A percentile compares a stretch with the other conserved stretches of the same genome.
Conservation (phyloP, 1,140 invertebrate species). For the Scaptomyza graminum region DNA sequence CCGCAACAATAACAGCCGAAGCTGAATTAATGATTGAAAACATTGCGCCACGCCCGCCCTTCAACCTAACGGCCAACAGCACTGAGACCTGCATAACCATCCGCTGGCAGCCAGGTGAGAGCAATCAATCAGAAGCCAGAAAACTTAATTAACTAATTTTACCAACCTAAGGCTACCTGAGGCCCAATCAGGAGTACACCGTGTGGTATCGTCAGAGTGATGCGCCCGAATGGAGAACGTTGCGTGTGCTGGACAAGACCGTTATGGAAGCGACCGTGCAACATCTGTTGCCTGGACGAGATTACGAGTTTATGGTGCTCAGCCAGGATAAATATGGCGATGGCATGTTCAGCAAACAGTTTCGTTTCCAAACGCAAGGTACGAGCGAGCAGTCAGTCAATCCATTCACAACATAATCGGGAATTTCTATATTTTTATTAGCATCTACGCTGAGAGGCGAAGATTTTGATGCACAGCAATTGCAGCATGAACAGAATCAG, state of each 20-base stretch:
- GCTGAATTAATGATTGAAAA: conserved; percentile 95
- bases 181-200: conserved; percentile 92
- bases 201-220: conserved; percentile 92
- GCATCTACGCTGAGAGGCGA: conserved; percentile 45
- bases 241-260: conserved; percentile 88
- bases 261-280: conserved; percentile 91
- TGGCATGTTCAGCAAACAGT: conserved; percentile 94
- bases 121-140: no score
- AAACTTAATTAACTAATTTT: background rate
- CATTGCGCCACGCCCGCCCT: conserved; percentile 94
- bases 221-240: conserved; percentile 90
- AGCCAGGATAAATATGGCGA: conserved; percentile 94
- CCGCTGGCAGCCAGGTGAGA: conserved; percentile 90
- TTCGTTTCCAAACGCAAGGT: conserved; percentile 91
- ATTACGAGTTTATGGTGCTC: conserved; percentile 96
- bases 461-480: conserved; percentile 59
- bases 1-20: conserved; percentile 93
- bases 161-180: conserved; percentile 88
- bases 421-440: background rate
- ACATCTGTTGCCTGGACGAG: conserved; percentile 89
- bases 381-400: conserved; percentile 2
- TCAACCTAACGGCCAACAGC: conserved; percentile 93
- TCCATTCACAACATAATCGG: no score
- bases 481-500: conserved; percentile 51
- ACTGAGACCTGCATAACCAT: conserved; percentile 91